A percentile compares a stretch with the other conserved stretches of the same genome.
phyloP scores from a whole-genome alignment of 2,797 vertebrate genomes.

The Clamator glandarius region DNA sequence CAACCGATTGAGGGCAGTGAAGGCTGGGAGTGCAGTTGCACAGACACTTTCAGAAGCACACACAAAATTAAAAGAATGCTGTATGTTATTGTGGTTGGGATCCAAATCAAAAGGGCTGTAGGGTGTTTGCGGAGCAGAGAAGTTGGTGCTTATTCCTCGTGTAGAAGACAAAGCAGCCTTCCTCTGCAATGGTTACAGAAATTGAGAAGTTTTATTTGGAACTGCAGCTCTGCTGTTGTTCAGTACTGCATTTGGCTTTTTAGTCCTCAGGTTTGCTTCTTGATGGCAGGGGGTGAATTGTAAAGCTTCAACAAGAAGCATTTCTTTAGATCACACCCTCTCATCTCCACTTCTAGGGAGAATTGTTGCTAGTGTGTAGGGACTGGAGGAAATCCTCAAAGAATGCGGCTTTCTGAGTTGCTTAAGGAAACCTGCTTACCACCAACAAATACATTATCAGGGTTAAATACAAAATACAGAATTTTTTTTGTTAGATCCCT shows the following conservation, averaged over 20 bases:
- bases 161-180: not conserved
- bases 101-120: not conserved
- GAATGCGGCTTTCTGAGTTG: not conserved
- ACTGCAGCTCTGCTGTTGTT: not conserved
- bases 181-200: not conserved
- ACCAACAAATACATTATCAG: not conserved
- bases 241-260: rapidly evolving
- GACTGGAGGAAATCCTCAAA: not conserved
- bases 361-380: not conserved
- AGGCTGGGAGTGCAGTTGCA: not conserved
- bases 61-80: not conserved
- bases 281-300: not conserved
- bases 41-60: not conserved
- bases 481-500: rapidly evolving
- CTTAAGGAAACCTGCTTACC: not conserved
- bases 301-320: not conserved
- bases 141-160: too few species aligned
- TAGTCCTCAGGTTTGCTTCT: not conserved
- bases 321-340: not conserved
- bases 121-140: too few species aligned
- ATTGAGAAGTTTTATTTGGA: not conserved
- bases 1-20: not conserved
- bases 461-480: not conserved
- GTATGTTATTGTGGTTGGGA: not conserved
- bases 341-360: not conserved